Base-by-base conservation (phyloP, 2,888 invertebrate species). In the Branchinecta sandiegonensis region DNA sequence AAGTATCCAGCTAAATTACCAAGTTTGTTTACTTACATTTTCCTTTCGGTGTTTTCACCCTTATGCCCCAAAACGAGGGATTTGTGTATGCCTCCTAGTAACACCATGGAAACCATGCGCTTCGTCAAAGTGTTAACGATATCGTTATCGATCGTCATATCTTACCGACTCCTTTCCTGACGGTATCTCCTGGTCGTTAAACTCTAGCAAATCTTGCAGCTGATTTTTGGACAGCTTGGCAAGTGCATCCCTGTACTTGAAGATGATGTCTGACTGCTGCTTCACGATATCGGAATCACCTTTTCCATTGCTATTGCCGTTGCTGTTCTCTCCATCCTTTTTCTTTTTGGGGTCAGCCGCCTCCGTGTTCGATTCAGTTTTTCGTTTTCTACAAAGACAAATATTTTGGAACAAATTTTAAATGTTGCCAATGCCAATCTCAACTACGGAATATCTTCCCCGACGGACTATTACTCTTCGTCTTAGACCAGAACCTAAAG, bases 221-320 rank as follows among this genome's bases (percentile, higher is more conserved):
- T 89, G 83, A 1, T 76, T 74, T 74, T 86, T 90, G 0, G 78
- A 77, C 23, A 91, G 78, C 6, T 79, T 78, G 71, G 82, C 79
- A 47, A 90, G 75, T 1, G 79, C 71, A 75, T 90, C 89, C n/a
- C 86, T 80, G 71, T 84, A 80, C 67, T 82, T 79, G 78, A 85
- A 91, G 67, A 88, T 76, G 46, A 81, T 75, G 74, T 88, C 83
- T 75, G 85, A 89, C 78, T 95, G 94, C 71, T 86, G 83, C 73
- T 85, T 81, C 56, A 88, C 78, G n/a, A 56, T 56, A n/a, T 56
- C 56, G n/a, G 56, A 56, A 71, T 81, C 77, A 69, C 85, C 82
- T 68, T 85, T 83, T 50, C 83, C 79, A 66, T 72, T 46, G 50
- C 46, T 47, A 63, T 48, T 23, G 47, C 68, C 63, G 7, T 37